These are phyloP conservation scores for Horisme vitalbata DNA, from an alignment of 2,888 invertebrate genomes.

Conservation along the genomic window DNA sequence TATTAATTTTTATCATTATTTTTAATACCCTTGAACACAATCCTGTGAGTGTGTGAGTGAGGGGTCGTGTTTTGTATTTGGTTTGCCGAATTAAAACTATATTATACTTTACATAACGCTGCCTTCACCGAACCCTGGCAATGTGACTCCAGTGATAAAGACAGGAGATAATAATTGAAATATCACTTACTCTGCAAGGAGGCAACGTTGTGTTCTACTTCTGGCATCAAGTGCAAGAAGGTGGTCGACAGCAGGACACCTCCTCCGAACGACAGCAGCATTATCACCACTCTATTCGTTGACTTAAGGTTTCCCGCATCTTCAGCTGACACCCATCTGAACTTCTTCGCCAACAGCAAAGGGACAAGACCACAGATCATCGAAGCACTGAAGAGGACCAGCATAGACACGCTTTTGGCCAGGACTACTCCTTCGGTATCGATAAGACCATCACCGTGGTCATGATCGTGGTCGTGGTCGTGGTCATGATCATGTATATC, in stretches of 20 bases:
- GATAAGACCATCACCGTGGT: constrained; percentile 35
- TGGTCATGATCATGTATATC: constrained; percentile 27
- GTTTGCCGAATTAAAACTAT: too few species aligned
- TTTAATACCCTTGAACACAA: too few species aligned
- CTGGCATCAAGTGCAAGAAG: constrained; percentile 91
- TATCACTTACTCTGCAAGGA: constrained; percentile 78
- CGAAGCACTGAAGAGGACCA: constrained; percentile 88
- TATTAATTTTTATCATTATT: too few species aligned
- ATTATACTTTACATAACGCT: too few species aligned
- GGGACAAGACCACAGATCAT: constrained; percentile 89
- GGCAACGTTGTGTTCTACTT: constrained; percentile 87
- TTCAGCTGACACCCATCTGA: constrained; percentile 82
- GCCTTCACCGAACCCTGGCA: too few species aligned
- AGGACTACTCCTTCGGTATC: constrained; percentile 78
- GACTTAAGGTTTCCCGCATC: constrained; percentile 73
- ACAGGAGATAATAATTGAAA: background rate
- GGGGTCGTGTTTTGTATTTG: too few species aligned
- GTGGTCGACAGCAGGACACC: constrained; percentile 92
- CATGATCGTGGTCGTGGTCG: constrained; percentile 38
- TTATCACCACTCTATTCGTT: constrained; percentile 80
- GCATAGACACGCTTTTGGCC: constrained; percentile 91
- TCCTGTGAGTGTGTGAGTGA: too few species aligned
- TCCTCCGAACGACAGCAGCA: constrained; percentile 91
- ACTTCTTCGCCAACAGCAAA: constrained; percentile 85
- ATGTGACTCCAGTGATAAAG: too few species aligned